Conservation (phyloP, 2,888 invertebrate genomes). For the Spisula solida region DNA sequence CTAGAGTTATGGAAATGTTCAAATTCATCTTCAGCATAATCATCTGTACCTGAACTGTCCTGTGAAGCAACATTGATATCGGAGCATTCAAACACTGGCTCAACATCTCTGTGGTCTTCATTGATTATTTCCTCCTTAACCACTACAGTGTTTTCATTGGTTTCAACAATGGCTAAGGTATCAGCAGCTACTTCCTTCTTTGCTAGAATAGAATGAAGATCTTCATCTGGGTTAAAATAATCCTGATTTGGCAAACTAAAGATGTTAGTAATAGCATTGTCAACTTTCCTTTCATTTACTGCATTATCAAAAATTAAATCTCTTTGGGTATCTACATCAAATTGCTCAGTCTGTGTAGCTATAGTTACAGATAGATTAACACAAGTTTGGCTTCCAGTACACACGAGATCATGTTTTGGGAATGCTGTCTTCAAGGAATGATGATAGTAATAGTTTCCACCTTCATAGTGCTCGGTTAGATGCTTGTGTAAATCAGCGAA, state of each 20-base stretch:
- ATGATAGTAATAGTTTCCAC: conserved; percentile 43
- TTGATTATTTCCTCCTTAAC: conserved; percentile 24
- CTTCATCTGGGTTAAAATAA: not conserved
- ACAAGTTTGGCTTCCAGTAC: conserved; percentile 25
- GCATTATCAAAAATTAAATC: not conserved
- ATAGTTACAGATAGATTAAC: not conserved
- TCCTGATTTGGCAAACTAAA: not conserved
- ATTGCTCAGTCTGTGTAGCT: conserved; percentile 23
- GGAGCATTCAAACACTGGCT: not conserved
- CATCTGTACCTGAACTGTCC: conserved; percentile 13
- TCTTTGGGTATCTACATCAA: not conserved
- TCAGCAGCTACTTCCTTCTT: not conserved
- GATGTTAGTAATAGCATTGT: not conserved
- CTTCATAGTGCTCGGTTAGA: conserved; percentile 28
- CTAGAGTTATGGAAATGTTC: not conserved
- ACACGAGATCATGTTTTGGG: conserved; percentile 35
- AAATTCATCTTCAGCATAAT: not conserved
- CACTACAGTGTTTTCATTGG: not conserved
- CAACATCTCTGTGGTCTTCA: not conserved
- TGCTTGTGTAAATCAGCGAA: conserved; percentile 8
- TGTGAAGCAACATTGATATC: not conserved
- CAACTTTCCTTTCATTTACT: not conserved
- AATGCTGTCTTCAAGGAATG: conserved; percentile 36
- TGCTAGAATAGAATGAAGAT: not conserved
- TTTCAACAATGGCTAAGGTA: not conserved